A percentile compares a stretch with the other conserved stretches of the same genome.
Evolutionary conservation across 2,888 invertebrate species (phyloP).

Genomic region (Callosobruchus maculatus): DNA sequence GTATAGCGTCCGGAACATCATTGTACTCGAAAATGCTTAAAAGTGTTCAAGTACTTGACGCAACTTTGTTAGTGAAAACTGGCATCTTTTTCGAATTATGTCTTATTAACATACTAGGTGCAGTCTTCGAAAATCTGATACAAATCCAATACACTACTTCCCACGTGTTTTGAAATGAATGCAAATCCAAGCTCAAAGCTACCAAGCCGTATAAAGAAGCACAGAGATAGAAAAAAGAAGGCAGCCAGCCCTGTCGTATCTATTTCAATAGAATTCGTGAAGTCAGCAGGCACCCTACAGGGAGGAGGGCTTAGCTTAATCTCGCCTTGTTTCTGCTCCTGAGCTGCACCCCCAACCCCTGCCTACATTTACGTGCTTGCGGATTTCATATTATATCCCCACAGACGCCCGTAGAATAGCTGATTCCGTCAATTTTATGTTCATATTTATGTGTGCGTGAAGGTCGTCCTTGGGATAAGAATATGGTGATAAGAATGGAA

Average conservation of each 20-base stretch:
- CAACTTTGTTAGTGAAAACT: too few relatives aligned
- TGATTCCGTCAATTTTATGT: not conserved
- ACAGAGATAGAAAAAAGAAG: not conserved
- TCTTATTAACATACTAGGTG: too few relatives aligned
- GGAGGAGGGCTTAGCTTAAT: not conserved
- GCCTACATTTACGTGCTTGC: not conserved
- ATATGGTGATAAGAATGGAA: too few relatives aligned
- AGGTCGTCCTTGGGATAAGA: not conserved
- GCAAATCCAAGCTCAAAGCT: not conserved
- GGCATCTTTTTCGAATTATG: too few relatives aligned
- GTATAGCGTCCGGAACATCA: too few relatives aligned
- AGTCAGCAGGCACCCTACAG: not conserved
- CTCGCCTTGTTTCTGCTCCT: not conserved
- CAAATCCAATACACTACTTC: not conserved
- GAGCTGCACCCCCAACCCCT: not conserved
- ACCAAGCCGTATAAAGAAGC: not conserved
- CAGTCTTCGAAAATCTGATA: too few relatives aligned
- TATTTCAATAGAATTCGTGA: not conserved
- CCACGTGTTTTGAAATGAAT: not conserved
- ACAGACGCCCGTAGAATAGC: not conserved
- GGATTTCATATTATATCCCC: not conserved
- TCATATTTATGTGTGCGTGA: not conserved
- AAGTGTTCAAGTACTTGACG: too few relatives aligned
- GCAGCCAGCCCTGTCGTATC: not conserved
- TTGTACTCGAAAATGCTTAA: too few relatives aligned